Conservation (phyloP, 2,888 invertebrate species). For the Pseudococcus jackbeardsleyi region DNA sequence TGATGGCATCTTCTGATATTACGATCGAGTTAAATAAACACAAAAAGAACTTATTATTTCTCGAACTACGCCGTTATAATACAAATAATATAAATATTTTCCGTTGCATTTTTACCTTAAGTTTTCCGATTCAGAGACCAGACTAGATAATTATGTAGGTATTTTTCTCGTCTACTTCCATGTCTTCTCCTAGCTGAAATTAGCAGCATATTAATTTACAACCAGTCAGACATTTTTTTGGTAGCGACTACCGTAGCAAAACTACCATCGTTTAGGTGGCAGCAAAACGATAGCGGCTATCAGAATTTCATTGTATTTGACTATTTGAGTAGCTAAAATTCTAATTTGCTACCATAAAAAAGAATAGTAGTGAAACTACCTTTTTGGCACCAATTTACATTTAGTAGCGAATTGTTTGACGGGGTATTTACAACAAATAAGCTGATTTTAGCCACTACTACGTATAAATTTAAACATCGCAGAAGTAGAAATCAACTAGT, state of each 20-base stretch:
- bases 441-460: neutral
- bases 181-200: slow-evolving; percentile 15
- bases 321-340: no score
- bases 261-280: no score
- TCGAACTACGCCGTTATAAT: neutral
- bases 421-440: neutral
- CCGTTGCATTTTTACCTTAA: neutral
- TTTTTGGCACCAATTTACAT: no score
- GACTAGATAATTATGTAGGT: neutral
- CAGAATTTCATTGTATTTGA: no score
- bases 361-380: no score
- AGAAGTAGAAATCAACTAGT: slow-evolving; percentile 34
- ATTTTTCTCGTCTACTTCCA: neutral
- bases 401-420: no score
- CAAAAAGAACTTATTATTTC: neutral
- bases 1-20: slow-evolving; percentile 52
- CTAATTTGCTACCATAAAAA: no score
- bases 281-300: no score
- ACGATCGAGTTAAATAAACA: neutral
- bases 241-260: no score
- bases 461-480: neutral
- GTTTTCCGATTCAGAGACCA: neutral
- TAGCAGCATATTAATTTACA: neutral
- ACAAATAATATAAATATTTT: neutral
- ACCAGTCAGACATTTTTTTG: no score